A percentile compares a stretch with the other conserved stretches of the same genome.
Conservation (phyloP, 2,888 invertebrate genomes). For the Ptilodon capucinus region DNA sequence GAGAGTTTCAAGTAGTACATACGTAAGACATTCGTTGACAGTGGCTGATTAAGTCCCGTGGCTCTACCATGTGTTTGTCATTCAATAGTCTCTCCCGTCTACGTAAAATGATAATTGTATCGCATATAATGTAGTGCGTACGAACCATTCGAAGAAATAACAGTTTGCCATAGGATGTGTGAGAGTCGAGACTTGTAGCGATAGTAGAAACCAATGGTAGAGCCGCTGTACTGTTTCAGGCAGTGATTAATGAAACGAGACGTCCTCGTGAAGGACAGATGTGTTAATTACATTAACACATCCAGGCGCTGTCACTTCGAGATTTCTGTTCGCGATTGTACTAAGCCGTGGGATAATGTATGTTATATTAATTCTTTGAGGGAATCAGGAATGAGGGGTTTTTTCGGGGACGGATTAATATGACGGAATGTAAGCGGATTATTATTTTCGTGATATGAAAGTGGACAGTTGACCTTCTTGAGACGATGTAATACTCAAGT, state of each 20-base stretch:
- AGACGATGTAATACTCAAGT: neutral
- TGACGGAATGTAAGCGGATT: conserved; percentile 14
- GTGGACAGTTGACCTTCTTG: neutral
- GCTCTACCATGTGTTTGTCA: too few relatives aligned
- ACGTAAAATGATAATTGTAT: too few relatives aligned
- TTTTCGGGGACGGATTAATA: conserved; percentile 18
- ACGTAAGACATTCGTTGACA: conserved; percentile 36
- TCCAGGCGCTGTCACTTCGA: conserved; percentile 39
- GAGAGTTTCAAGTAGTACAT: conserved; percentile 30
- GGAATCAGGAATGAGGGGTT: conserved; percentile 26
- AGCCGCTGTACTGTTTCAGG: conserved; percentile 26
- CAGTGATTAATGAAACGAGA: conserved; percentile 62
- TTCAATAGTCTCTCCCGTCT: too few relatives aligned
- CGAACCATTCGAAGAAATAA: too few relatives aligned
- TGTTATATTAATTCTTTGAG: conserved; percentile 35
- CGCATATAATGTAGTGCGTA: too few relatives aligned
- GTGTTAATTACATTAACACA: conserved; percentile 65
- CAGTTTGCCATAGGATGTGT: too few relatives aligned
- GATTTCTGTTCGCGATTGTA: conserved; percentile 32
- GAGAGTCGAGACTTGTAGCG: too few relatives aligned
- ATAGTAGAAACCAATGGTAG: too few relatives aligned
- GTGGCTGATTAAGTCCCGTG: conserved; percentile 39
- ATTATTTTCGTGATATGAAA: neutral
- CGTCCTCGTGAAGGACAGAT: conserved; percentile 48
- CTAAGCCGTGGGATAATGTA: conserved; percentile 27